These are phyloP conservation scores for Drosophila merina DNA, from an alignment of 2,888 invertebrate genomes.

Conservation along the genomic window DNA sequence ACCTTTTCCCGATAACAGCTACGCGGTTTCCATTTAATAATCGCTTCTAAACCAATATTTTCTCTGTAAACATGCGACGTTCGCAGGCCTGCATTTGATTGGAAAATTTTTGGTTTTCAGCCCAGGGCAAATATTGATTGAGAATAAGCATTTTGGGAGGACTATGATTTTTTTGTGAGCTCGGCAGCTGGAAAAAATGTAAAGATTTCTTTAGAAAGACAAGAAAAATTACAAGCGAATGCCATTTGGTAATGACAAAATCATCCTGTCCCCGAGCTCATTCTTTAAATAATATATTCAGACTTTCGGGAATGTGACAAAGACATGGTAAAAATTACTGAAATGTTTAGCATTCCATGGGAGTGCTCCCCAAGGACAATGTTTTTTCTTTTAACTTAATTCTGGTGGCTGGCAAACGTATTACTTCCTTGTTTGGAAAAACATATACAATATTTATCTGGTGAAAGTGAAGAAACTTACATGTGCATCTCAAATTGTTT, in stretches of 20 bases:
- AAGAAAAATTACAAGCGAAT: constrained; percentile 35
- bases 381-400: neutral
- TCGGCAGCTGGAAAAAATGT: constrained; percentile 22
- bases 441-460: neutral
- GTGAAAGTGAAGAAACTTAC: constrained; percentile 24
- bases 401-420: neutral
- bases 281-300: constrained; percentile 13
- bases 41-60: constrained; percentile 49
- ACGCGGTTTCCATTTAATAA: constrained; percentile 40
- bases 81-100: constrained; percentile 29
- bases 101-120: constrained; percentile 22
- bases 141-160: constrained; percentile 16
- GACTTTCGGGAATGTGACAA: constrained; percentile 29
- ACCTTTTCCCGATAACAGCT: constrained; percentile 10
- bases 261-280: constrained; percentile 16
- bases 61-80: constrained; percentile 23
- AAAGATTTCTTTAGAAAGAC: constrained; percentile 17
- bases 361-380: constrained; percentile 7
- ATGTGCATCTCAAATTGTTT: neutral
- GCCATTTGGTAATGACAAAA: constrained; percentile 39
- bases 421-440: constrained; percentile 3
- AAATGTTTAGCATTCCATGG: constrained; percentile 10
- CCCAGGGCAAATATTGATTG: constrained; percentile 34
- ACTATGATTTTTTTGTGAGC: constrained; percentile 7
- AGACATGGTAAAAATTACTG: constrained; percentile 12